Percentiles rank a stretch among this genome's conserved stretches.
These are phyloP conservation scores for Pachyrhynchus sulphureomaculatus DNA, from an alignment of 1,140 invertebrate species.

Conservation along the genomic window DNA sequence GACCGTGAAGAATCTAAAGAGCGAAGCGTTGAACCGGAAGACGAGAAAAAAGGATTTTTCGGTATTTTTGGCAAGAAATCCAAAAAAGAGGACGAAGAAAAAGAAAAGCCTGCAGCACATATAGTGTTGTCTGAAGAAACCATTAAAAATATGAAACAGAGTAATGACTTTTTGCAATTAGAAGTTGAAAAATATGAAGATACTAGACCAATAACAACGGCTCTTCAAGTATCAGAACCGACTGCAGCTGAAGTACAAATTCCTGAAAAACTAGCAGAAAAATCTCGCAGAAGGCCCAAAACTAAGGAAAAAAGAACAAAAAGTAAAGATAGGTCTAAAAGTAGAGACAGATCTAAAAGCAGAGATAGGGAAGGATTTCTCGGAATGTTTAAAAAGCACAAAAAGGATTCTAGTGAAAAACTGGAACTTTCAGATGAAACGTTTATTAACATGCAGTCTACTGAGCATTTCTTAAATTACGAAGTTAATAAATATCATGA, in stretches of 20 bases:
- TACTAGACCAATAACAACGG: constrained; percentile 11
- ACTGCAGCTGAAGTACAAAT: background rate
- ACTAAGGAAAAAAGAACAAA: constrained; percentile 14
- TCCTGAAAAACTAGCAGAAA: constrained; percentile 1
- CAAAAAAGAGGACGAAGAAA: constrained; percentile 12
- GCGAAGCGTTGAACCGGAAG: constrained; percentile 14
- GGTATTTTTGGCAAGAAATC: constrained; percentile 31
- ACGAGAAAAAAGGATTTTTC: constrained; percentile 32
- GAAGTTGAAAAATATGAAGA: constrained; percentile 28
- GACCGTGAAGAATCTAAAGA: constrained; percentile 46
- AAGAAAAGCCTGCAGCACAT: background rate
- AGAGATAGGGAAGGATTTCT: constrained; percentile 18
- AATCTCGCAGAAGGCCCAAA: constrained; percentile 3
- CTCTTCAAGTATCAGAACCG: background rate
- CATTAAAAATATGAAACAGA: constrained; percentile 27
- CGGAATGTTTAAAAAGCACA: constrained; percentile 21
- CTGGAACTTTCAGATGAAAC: constrained; percentile 10
- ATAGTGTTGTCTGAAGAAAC: constrained; percentile 22
- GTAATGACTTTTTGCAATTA: constrained; percentile 10
- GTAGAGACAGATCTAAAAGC: constrained; percentile 28
- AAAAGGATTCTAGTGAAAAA: constrained; percentile 4
- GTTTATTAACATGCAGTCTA: constrained; percentile 25
- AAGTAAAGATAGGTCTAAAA: constrained; percentile 22
- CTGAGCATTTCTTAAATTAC: constrained; percentile 31
- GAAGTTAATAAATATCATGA: constrained; percentile 34